Percentiles rank a stretch among this genome's conserved stretches.
phyloP scores from a whole-genome alignment of 2,113 vertebrate species.

The Pterocles gutturalis region DNA sequence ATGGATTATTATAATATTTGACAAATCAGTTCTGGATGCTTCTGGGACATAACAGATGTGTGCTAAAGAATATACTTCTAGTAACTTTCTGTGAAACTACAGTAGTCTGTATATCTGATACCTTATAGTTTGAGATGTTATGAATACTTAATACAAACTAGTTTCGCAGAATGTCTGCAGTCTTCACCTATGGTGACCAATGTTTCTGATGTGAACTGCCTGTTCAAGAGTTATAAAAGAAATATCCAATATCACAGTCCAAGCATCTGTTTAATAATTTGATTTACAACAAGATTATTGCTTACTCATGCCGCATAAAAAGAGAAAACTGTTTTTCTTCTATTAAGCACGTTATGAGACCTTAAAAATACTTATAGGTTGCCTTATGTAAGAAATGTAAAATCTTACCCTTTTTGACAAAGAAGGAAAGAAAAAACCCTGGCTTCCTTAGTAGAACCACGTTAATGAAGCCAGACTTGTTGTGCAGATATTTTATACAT shows the following conservation, averaged over 20 bases:
- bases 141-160: neutral
- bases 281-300: conserved; percentile 42
- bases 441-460: neutral
- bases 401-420: neutral
- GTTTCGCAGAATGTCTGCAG: neutral
- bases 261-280: neutral
- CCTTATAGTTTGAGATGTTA: neutral
- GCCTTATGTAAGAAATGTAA: neutral
- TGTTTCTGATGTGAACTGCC: neutral
- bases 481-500: neutral
- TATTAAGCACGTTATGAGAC: neutral
- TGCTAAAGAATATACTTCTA: neutral
- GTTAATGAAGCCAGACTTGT: neutral
- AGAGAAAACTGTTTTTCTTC: neutral
- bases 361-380: neutral
- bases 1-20: neutral
- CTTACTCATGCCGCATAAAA: conserved; percentile 12
- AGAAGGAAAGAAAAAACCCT: neutral
- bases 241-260: neutral
- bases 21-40: neutral
- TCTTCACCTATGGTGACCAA: neutral
- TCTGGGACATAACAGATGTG: neutral
- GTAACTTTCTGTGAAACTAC: neutral
- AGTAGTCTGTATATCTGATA: neutral
- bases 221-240: neutral